Conservation (phyloP, 2,797 vertebrate species). For the Cercopithecus diana region DNA sequence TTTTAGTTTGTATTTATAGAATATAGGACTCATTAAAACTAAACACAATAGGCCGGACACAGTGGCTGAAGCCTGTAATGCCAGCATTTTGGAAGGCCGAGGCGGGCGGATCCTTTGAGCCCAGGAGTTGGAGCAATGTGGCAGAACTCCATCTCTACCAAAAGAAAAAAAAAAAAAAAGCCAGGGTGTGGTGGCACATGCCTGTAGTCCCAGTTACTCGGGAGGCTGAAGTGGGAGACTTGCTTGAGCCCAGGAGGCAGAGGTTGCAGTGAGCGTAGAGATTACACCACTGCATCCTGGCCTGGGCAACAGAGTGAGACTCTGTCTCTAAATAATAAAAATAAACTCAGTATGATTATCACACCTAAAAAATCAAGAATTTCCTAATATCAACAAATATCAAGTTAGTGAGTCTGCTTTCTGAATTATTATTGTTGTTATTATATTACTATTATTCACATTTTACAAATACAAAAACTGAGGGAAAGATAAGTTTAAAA, state of each 20-base stretch:
- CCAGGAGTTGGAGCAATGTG: not conserved
- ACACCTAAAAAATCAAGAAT: not conserved
- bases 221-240: not conserved
- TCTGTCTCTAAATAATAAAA: too few relatives aligned
- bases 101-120: not conserved
- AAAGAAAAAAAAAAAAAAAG: not conserved
- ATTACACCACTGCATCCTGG: too few relatives aligned
- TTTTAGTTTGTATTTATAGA: slow-evolving; percentile 20
- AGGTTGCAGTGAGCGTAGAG: not conserved
- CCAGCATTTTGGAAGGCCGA: not conserved
- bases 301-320: too few relatives aligned
- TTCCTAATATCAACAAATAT: slow-evolving; percentile 10
- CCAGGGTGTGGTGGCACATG: not conserved
- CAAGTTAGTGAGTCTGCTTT: not conserved
- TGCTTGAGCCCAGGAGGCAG: not conserved
- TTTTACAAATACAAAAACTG: not conserved
- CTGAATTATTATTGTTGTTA: not conserved
- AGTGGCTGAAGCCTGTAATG: not conserved
- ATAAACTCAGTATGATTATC: not conserved
- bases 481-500: not conserved
- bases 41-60: not conserved
- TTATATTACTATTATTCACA: not conserved
- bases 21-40: not conserved
- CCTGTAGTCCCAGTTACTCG: not conserved
- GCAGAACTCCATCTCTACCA: not conserved